These are phyloP conservation scores for Disparrhopalites patrizii DNA, from an alignment of 2,888 invertebrate species.

Conservation along the genomic window DNA sequence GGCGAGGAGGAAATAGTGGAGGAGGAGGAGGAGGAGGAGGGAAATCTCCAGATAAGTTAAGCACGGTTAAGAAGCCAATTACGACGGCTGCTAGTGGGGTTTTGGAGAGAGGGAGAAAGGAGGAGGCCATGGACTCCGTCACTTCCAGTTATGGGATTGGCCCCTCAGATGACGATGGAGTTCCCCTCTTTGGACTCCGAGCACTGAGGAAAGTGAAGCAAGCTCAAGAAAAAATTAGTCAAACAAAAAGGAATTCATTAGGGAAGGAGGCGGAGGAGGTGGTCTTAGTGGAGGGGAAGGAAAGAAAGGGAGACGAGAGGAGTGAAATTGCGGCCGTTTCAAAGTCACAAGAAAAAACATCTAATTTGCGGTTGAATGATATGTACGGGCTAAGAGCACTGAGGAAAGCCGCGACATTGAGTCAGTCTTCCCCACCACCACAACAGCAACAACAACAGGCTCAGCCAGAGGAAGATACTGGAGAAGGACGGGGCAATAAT, in stretches of 20 bases:
- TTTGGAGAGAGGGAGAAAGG: background rate
- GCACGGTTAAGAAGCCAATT: background rate
- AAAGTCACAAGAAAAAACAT: constrained; percentile 5
- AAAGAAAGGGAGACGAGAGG: background rate
- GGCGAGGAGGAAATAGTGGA: background rate
- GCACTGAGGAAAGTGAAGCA: constrained; percentile 57
- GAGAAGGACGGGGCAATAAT: constrained; percentile 8
- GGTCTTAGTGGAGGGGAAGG: background rate
- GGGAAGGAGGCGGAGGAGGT: background rate
- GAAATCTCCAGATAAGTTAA: constrained; percentile 2
- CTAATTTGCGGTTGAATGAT: constrained; percentile 38
- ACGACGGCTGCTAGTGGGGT: too few relatives aligned
- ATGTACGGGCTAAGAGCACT: constrained; percentile 44
- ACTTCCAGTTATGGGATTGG: constrained; percentile 79
- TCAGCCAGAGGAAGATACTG: background rate
- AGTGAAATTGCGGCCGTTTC: background rate
- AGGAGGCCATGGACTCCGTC: constrained; percentile 52
- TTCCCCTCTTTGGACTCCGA: constrained; percentile 72
- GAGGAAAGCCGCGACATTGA: constrained; percentile 29
- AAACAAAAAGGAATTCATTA: constrained; percentile 7
- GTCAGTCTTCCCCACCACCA: constrained; percentile 22
- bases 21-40: background rate
- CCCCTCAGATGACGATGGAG: constrained; percentile 73
- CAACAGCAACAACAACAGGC: constrained; percentile 25
- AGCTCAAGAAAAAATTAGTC: constrained; percentile 37